Conservation (phyloP, 2,797 vertebrate species). For the Pagetopsis macropterus region DNA sequence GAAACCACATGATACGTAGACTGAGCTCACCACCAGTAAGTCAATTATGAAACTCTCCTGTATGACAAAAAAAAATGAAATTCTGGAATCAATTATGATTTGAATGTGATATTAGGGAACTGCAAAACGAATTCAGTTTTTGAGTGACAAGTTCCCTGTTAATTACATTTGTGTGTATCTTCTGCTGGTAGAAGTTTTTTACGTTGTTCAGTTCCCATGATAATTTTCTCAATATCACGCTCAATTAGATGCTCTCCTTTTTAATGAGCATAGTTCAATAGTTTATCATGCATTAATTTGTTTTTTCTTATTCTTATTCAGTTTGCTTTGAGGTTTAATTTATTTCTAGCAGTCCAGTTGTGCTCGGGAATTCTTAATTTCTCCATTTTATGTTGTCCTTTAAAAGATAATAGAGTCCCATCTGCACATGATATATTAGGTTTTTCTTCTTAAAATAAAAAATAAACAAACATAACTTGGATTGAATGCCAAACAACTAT, state of each 20-base stretch:
- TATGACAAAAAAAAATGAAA: neutral
- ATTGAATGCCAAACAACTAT: neutral
- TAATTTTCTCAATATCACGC: neutral
- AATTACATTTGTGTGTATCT: neutral
- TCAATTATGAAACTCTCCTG: neutral
- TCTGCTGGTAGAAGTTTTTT: neutral
- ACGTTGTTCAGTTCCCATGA: neutral
- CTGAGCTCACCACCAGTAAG: conserved; percentile 17
- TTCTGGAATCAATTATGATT: neutral
- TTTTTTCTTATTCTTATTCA: neutral
- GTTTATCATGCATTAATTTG: neutral
- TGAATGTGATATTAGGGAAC: neutral
- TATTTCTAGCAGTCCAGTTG: neutral
- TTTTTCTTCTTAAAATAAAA: neutral
- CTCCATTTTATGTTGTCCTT: neutral
- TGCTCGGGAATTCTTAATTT: neutral
- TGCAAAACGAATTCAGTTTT: neutral
- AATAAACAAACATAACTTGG: neutral
- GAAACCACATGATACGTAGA: neutral
- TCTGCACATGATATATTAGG: neutral
- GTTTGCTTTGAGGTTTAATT: neutral
- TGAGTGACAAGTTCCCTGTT: neutral
- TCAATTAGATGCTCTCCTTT: neutral
- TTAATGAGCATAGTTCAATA: neutral
- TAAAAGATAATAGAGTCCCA: neutral